Evolutionary conservation across 2,888 invertebrate genomes (phyloP).

Genomic region (Artemia sinica): DNA sequence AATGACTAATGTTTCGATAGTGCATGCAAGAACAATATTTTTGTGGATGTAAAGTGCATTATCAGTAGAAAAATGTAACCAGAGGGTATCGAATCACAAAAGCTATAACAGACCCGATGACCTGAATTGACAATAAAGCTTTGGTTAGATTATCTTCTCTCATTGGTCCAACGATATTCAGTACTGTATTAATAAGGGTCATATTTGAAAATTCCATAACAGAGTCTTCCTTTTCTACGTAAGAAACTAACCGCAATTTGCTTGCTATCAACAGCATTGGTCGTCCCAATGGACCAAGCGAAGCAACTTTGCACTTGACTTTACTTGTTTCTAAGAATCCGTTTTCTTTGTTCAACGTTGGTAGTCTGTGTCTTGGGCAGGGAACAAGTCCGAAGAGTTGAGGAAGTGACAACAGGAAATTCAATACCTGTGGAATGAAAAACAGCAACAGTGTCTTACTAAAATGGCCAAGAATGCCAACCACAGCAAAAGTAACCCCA

Average conservation of each 20-base stretch:
- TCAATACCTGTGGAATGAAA: conserved; percentile 88
- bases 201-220: conserved; percentile 65
- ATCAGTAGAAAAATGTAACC: no score
- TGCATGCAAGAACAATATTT: no score
- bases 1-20: no score
- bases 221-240: conserved; percentile 41
- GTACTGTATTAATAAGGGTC: conserved; percentile 76
- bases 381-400: conserved; percentile 89
- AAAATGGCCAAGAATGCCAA: conserved; percentile 93
- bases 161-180: conserved; percentile 66
- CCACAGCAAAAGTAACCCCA: conserved; percentile 98
- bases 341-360: conserved; percentile 60
- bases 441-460: conserved; percentile 93
- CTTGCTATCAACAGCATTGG: conserved; percentile 44
- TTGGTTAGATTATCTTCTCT: conserved; percentile 64
- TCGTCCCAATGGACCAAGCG: conserved; percentile 47
- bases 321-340: conserved; percentile 63
- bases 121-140: conserved; percentile 58
- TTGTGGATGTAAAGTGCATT: no score
- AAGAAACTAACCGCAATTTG: conserved; percentile 47
- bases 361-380: conserved; percentile 89
- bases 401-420: conserved; percentile 88
- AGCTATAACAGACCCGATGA: no score
- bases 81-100: no score
- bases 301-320: conserved; percentile 50